Evolutionary conservation across 2,888 invertebrate species (phyloP).

Genomic region (Meliscaeva auricollis): DNA sequence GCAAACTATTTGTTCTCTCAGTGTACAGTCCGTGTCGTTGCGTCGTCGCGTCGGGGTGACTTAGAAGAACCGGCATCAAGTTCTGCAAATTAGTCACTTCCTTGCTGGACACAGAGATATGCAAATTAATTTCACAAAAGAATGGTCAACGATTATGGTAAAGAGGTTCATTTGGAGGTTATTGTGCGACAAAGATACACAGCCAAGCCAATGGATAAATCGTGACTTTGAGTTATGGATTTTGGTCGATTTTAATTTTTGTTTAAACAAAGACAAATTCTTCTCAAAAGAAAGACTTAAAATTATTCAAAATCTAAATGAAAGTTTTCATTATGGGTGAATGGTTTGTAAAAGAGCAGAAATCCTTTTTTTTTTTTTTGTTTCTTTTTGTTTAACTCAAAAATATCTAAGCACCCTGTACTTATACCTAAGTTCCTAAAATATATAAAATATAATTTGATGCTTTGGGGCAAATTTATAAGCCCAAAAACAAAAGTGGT

Average conservation of each 20-base stretch:
- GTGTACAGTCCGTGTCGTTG: neutral
- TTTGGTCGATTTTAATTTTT: too few species aligned
- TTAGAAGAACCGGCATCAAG: neutral
- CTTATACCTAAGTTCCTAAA: too few species aligned
- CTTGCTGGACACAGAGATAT: conserved; percentile 60
- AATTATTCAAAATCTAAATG: too few species aligned
- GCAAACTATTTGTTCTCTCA: too few species aligned
- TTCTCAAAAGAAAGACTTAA: too few species aligned
- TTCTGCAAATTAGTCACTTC: conserved; percentile 69
- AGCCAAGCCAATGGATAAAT: neutral
- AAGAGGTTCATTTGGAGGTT: neutral
- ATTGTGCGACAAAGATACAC: neutral
- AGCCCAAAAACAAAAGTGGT: neutral
- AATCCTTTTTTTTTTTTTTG: too few species aligned
- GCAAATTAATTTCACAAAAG: conserved; percentile 70
- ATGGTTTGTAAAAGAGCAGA: too few species aligned
- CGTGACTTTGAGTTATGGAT: neutral
- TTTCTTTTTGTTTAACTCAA: too few species aligned
- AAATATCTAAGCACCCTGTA: too few species aligned
- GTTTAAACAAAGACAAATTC: too few species aligned
- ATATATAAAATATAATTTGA: too few species aligned
- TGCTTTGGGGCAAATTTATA: neutral
- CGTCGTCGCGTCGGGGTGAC: neutral
- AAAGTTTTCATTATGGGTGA: too few species aligned
- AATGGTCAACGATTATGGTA: conserved; percentile 47